Evolutionary conservation across 2,888 invertebrate species (phyloP), one percentile per base, ranked within the genome.

Genomic region (Phasia obesa): DNA sequence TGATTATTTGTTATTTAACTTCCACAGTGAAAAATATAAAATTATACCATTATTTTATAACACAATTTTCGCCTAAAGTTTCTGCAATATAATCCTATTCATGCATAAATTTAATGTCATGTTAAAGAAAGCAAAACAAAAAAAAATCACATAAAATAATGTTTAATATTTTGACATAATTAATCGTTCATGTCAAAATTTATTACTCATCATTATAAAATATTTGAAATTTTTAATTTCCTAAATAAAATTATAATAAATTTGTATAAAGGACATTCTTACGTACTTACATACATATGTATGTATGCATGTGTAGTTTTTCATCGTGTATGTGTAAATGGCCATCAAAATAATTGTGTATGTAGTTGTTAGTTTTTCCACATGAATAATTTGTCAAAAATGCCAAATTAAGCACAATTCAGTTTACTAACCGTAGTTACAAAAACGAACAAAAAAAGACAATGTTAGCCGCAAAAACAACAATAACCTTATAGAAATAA

Each of bases 321-420:
- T 9, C n/a, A n/a, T n/a, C 13, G 17, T 25, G 17, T 23, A 11
- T 38, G 23, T 11, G 15, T 51, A 9, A 9, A 42, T 59, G 47
- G 44, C 44, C 44, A 55, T 57, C 15, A 55, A 47, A 57, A 47
- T 75, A 57, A 65, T 75, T 38, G 53, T 69, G 53, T 62, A 62
- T 55, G 21, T 13, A 60, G 25, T 49, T 23, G 55, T 55, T 35
- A 31, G 59, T 47, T 77, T 67, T 77, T 70, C 62, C 35, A 60
- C 53, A 19, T 55, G 35, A 70, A 62, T 62, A 69, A 77, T 69
- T 77, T 53, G 44, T 77, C 55, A 70, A 70, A 70, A 70, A 55
- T 62, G 42, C 23, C 44, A 53, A 15, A 60, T 15, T 47, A 70
- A 70, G 69, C 60, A 62, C 55, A 70, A 55, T 62, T 70, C 69